These are phyloP conservation scores for Teinopalpus imperialis DNA, from an alignment of 2,888 invertebrate species.

Conservation along the genomic window DNA sequence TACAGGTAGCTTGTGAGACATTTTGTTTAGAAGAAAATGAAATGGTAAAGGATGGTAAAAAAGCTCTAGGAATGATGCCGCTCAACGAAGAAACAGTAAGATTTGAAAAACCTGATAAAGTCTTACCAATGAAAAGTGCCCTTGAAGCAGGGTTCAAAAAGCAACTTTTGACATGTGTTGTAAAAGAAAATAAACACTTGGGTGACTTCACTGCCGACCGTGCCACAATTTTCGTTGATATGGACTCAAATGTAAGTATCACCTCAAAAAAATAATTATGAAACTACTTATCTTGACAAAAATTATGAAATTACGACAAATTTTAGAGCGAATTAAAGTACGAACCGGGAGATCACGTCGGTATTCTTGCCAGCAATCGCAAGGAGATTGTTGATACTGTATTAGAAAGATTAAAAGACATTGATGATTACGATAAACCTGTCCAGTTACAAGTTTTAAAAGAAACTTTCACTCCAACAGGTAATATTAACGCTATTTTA, in stretches of 20 bases:
- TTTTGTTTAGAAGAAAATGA: conserved; percentile 96
- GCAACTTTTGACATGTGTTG: conserved; percentile 73
- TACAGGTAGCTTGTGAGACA: conserved; percentile 92
- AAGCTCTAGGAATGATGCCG: conserved; percentile 87
- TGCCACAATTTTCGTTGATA: conserved; percentile 82
- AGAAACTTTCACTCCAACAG: conserved; percentile 92
- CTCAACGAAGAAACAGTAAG: conserved; percentile 88
- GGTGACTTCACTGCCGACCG: conserved; percentile 80
- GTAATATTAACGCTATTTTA: conserved; percentile 56
- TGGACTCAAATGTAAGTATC: conserved; percentile 67
- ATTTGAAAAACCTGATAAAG: conserved; percentile 81
- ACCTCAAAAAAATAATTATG: background rate
- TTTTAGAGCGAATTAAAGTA: conserved; percentile 83
- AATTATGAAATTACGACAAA: background rate
- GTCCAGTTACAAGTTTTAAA: conserved; percentile 91
- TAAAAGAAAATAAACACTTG: conserved; percentile 79
- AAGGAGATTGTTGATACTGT: conserved; percentile 90
- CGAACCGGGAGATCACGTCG: conserved; percentile 96
- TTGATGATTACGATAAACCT: conserved; percentile 85
- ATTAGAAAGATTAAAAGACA: conserved; percentile 84
- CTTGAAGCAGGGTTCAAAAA: conserved; percentile 61
- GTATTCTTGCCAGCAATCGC: conserved; percentile 93
- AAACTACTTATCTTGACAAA: background rate
- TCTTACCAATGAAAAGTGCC: conserved; percentile 46
- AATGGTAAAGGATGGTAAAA: conserved; percentile 90